phyloP scores from a whole-genome alignment of 2,888 invertebrate species.

The Zygogramma bicolorata region DNA sequence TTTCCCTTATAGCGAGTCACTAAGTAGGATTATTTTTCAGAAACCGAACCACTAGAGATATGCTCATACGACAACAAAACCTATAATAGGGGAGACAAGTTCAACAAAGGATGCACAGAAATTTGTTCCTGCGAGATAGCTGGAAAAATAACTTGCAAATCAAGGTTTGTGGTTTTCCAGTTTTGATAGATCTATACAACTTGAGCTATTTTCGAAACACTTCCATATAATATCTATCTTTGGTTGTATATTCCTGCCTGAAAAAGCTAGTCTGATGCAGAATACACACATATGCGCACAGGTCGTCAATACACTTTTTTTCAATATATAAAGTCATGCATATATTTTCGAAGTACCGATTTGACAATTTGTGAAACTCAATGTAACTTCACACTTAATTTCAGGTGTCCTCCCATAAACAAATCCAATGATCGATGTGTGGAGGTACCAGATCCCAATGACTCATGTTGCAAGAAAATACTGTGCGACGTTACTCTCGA shows the following conservation, averaged over 20 bases:
- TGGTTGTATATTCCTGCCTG: too few species aligned
- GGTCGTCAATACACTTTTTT: too few species aligned
- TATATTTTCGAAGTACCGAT: too few species aligned
- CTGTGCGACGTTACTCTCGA: slow-evolving; percentile 88
- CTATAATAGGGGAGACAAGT: slow-evolving; percentile 77
- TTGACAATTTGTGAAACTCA: too few species aligned
- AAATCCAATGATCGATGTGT: slow-evolving; percentile 81
- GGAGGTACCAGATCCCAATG: slow-evolving; percentile 83
- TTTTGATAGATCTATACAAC: too few species aligned
- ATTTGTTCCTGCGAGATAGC: slow-evolving; percentile 82
- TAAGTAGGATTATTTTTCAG: slow-evolving; percentile 50
- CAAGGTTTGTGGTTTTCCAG: slow-evolving; percentile 61
- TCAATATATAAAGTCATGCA: too few species aligned
- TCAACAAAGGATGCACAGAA: slow-evolving; percentile 85
- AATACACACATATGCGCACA: too few species aligned
- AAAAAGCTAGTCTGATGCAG: too few species aligned
- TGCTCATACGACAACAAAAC: slow-evolving; percentile 78
- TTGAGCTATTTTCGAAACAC: too few species aligned
- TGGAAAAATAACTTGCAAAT: slow-evolving; percentile 69
- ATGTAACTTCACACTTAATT: not conserved
- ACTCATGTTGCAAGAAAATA: slow-evolving; percentile 87
- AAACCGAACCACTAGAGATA: slow-evolving; percentile 68
- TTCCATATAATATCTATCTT: too few species aligned
- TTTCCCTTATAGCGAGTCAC: not conserved
- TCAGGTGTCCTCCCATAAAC: slow-evolving; percentile 73